A percentile compares a stretch with the other conserved stretches of the same genome.
Evolutionary conservation across 2,797 vertebrate species (phyloP).

Genomic region (Muscicapa comitata): DNA sequence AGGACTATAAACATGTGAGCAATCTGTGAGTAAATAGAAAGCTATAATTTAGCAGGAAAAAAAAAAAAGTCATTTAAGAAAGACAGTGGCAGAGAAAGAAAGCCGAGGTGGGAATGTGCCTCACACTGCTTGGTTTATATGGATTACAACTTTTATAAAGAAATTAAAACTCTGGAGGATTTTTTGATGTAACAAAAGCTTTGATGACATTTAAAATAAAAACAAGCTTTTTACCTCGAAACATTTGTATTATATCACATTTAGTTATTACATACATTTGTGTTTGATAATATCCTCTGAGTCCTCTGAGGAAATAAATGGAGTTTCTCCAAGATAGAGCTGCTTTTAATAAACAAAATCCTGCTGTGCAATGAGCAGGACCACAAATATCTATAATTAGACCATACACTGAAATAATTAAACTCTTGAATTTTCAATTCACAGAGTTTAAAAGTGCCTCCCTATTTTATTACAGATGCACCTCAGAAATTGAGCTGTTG

Average conservation of each 20-base stretch:
- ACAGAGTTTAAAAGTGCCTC: background rate
- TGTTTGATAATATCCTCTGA: slow-evolving; percentile 3
- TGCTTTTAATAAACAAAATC: background rate
- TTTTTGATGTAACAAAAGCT: background rate
- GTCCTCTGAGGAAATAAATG: slow-evolving; percentile 38
- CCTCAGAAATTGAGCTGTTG: background rate
- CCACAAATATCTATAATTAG: slow-evolving; percentile 9
- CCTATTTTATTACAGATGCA: background rate
- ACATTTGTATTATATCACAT: slow-evolving; percentile 15
- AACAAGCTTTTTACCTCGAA: slow-evolving; percentile 32
- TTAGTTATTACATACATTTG: background rate
- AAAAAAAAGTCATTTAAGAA: background rate
- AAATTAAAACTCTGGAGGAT: background rate
- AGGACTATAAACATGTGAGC: background rate
- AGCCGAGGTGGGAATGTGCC: background rate
- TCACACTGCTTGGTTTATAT: background rate
- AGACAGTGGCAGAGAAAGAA: background rate
- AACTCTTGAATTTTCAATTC: background rate
- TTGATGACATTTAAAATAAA: slow-evolving; percentile 39
- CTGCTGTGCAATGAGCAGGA: background rate
- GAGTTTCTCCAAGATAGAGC: slow-evolving; percentile 12
- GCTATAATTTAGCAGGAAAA: slow-evolving; percentile 24
- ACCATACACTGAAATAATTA: background rate
- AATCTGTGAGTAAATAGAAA: slow-evolving; percentile 24
- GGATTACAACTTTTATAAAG: background rate